These are phyloP conservation scores for Tympanuchus pallidicinctus DNA, from an alignment of 2,113 vertebrate species.

Conservation along the genomic window DNA sequence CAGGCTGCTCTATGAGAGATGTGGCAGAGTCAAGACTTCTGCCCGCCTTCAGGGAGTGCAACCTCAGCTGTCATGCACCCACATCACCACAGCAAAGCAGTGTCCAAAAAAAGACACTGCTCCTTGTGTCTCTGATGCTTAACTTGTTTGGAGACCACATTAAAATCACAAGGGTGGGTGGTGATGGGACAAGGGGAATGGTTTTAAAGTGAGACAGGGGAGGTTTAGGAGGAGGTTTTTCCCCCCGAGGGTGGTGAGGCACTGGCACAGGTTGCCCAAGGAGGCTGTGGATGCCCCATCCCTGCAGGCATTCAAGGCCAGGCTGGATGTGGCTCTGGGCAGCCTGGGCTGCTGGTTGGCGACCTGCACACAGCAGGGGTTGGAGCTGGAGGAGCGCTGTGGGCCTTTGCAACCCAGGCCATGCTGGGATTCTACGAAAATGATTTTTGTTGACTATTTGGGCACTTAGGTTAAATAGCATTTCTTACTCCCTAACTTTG, in stretches of 20 bases:
- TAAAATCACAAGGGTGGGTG: neutral
- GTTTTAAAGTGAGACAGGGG: no score
- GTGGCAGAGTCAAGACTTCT: neutral
- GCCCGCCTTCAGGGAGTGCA: neutral
- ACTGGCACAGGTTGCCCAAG: no score
- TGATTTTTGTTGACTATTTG: neutral
- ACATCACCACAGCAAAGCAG: rapidly evolving
- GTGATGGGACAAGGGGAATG: no score
- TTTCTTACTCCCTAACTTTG: neutral
- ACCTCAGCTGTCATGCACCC: neutral
- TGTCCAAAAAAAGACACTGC: neutral
- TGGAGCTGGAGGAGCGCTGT: no score
- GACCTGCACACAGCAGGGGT: no score
- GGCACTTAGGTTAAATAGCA: neutral
- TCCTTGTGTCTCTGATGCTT: rapidly evolving
- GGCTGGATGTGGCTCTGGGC: no score
- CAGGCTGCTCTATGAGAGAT: neutral
- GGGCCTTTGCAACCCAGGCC: no score
- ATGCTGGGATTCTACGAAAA: neutral
- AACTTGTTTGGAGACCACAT: neutral
- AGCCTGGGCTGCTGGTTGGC: no score
- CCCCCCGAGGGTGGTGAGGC: no score
- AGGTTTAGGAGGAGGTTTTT: no score
- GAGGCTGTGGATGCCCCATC: no score
- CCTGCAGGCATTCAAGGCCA: no score